Evolutionary conservation across 2,888 invertebrate species (phyloP).

Genomic region (Thymelicus acteon): DNA sequence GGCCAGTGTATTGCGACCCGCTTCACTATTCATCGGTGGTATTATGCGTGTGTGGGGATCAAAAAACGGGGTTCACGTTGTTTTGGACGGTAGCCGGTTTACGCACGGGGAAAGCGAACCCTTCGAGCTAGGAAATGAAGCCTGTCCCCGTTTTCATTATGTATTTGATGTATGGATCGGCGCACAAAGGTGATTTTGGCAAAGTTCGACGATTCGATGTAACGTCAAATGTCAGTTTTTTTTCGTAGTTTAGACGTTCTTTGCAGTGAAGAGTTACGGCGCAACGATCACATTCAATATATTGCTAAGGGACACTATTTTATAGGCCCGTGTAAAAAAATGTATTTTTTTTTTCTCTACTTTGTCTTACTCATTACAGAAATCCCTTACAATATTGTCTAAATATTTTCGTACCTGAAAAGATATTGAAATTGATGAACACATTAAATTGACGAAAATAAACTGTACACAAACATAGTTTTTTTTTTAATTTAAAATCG

Average conservation of each 20-base stretch:
- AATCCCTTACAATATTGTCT: too few relatives aligned
- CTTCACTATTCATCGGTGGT: constrained; percentile 27
- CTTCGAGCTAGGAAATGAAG: constrained; percentile 42
- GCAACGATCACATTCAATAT: constrained; percentile 2
- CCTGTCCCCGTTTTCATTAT: constrained; percentile 44
- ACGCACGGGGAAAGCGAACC: constrained; percentile 39
- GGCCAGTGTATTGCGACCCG: constrained; percentile 44
- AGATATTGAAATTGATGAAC: too few relatives aligned
- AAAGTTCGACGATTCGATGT: constrained; percentile 41
- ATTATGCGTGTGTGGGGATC: constrained; percentile 16
- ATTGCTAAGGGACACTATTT: background rate
- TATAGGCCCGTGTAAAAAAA: constrained; percentile 3
- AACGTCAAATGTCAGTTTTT: constrained; percentile 30
- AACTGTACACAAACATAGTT: too few relatives aligned
- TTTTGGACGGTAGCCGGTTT: constrained; percentile 36
- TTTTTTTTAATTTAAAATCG: too few relatives aligned
- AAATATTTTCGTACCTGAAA: too few relatives aligned
- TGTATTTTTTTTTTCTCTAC: too few relatives aligned
- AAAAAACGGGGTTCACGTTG: constrained; percentile 39
- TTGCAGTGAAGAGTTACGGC: background rate
- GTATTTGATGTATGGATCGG: constrained; percentile 41
- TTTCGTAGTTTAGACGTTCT: constrained; percentile 16
- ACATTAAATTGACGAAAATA: too few relatives aligned
- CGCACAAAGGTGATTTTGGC: constrained; percentile 37
- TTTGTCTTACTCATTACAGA: too few relatives aligned